Evolutionary conservation across 2,113 vertebrate species (phyloP).

Genomic region (Salvelinus namaycush): DNA sequence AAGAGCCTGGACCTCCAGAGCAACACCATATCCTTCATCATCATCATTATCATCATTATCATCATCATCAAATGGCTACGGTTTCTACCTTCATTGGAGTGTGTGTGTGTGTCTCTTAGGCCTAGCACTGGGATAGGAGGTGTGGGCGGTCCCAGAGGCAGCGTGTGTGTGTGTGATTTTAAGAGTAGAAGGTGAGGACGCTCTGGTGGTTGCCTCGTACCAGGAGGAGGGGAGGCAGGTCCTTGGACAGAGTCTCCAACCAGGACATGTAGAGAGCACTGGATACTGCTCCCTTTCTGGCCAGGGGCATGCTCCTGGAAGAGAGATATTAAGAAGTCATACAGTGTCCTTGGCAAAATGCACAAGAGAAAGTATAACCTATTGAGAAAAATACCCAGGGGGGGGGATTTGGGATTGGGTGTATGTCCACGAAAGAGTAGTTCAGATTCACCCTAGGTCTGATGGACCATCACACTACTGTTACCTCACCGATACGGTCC

Average conservation of each 20-base stretch:
- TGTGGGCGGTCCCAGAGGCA: constrained; percentile 63
- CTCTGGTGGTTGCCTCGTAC: constrained; percentile 99
- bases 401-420: too few relatives aligned
- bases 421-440: too few relatives aligned
- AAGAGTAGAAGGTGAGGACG: constrained; percentile 98
- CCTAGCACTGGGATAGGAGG: constrained; percentile 39
- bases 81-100: constrained; percentile 46
- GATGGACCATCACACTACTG: not conserved
- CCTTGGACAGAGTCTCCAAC: constrained; percentile 91
- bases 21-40: constrained; percentile 26
- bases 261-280: constrained; percentile 97
- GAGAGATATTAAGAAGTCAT: too few relatives aligned
- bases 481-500: not conserved
- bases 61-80: constrained; percentile 34
- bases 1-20: constrained; percentile 22
- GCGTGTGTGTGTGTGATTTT: constrained; percentile 58
- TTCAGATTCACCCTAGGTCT: too few relatives aligned
- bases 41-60: constrained; percentile 21
- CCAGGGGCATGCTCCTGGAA: constrained; percentile 92
- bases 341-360: too few relatives aligned
- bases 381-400: too few relatives aligned
- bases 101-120: constrained; percentile 25
- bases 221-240: constrained; percentile 91
- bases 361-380: too few relatives aligned
- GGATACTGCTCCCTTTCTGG: constrained; percentile 91